Evolutionary conservation across 2,797 vertebrate genomes (phyloP).

Genomic region (Gambusia yucatana): DNA sequence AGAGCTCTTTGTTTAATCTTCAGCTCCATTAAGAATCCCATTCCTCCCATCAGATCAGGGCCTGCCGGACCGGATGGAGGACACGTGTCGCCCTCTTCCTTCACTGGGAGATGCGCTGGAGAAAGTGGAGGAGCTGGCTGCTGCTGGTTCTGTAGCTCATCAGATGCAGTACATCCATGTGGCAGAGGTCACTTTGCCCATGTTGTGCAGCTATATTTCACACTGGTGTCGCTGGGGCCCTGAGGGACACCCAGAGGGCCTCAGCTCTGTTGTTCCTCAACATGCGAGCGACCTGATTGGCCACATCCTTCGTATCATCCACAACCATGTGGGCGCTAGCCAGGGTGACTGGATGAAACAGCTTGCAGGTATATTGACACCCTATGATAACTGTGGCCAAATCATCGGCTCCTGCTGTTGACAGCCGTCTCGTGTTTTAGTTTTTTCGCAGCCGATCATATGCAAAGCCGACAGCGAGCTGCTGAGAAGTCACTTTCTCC

Average conservation of each 20-base stretch:
- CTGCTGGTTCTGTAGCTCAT: slow-evolving; percentile 83
- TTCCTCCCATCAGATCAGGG: slow-evolving; percentile 73
- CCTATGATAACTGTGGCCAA: background rate
- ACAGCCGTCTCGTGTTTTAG: slow-evolving; percentile 67
- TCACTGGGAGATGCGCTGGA: slow-evolving; percentile 87
- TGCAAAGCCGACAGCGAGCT: slow-evolving; percentile 86
- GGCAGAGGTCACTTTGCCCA: slow-evolving; percentile 87
- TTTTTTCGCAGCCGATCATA: slow-evolving; percentile 93
- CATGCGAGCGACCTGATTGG: slow-evolving; percentile 90
- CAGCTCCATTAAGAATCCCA: background rate
- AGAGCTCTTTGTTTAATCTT: background rate
- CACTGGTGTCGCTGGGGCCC: slow-evolving; percentile 88
- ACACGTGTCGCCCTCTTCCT: slow-evolving; percentile 86
- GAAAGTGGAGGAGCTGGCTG: slow-evolving; percentile 88
- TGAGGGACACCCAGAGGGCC: slow-evolving; percentile 76
- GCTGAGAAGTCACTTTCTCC: slow-evolving; percentile 92
- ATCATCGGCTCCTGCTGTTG: background rate
- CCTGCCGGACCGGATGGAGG: slow-evolving; percentile 82
- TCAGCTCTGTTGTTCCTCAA: slow-evolving; percentile 84
- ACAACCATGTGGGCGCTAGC: slow-evolving; percentile 89
- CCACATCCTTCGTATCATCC: slow-evolving; percentile 90
- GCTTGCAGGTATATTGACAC: slow-evolving; percentile 84
- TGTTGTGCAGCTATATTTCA: slow-evolving; percentile 93
- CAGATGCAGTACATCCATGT: slow-evolving; percentile 89
- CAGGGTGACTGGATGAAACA: slow-evolving; percentile 94